phyloP scores from a whole-genome alignment of 2,797 vertebrate species.

The Sebastes nivosus region DNA sequence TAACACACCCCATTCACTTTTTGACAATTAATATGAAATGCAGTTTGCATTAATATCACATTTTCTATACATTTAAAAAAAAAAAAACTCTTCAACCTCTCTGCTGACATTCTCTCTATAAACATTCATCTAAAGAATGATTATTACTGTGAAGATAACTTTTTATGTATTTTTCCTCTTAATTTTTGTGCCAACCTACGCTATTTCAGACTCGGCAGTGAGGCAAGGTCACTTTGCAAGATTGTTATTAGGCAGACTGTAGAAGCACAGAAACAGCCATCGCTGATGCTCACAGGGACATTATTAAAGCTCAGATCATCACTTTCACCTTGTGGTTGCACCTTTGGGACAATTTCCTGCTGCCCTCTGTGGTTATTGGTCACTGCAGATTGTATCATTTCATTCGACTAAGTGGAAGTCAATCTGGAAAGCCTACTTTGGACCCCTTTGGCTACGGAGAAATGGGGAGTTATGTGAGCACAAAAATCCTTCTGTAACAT shows the following conservation, averaged over 20 bases:
- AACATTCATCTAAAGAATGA: not conserved
- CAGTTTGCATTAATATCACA: not conserved
- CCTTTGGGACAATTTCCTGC: constrained; percentile 49
- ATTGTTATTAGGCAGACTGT: not conserved
- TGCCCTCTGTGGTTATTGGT: constrained; percentile 56
- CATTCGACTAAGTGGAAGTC: constrained; percentile 70
- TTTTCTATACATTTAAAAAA: not conserved
- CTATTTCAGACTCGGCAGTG: not conserved
- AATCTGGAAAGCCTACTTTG: constrained; percentile 41
- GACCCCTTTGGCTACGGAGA: constrained; percentile 8
- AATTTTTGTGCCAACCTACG: not conserved
- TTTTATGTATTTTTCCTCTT: not conserved
- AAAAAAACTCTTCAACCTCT: not conserved
- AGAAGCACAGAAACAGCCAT: constrained; percentile 6
- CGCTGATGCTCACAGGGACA: constrained; percentile 19
- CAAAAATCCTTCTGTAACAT: constrained; percentile 36
- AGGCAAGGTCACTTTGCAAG: constrained; percentile 33
- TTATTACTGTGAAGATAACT: not conserved
- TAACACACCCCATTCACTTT: not conserved
- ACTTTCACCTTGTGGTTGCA: constrained; percentile 62
- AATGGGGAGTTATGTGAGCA: constrained; percentile 44
- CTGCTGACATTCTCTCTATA: not conserved
- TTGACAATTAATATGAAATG: not conserved
- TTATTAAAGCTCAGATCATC: constrained; percentile 64
- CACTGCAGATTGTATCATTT: constrained; percentile 54